Evolutionary conservation across 2,113 vertebrate species (phyloP), one percentile per base, ranked within the genome.

Genomic region (Rhea americana): DNA sequence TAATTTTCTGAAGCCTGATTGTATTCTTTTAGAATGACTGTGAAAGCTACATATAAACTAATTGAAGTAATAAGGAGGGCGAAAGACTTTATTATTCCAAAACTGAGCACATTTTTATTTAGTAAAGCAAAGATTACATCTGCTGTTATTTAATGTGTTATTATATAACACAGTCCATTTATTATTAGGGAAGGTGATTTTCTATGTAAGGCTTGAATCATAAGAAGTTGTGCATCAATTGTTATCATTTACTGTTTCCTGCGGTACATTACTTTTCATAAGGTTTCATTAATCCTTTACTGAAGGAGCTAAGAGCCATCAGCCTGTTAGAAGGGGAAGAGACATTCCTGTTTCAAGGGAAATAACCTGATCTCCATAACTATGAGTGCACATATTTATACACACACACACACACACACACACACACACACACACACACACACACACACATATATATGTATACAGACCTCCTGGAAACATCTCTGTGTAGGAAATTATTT

Each of bases 111-210:
- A 5, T 85, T 96, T 91, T 63, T 41, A 11, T 91, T 68, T 82
- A 83, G 32, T 26, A 67, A 50, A 79, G n/a, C 48, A 91, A 93
- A 93, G 93, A 55, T 66, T 80, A 86, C 17, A 83, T 82, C 59
- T 85, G 45, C 63, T 89, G 30, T 84, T 92, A 94, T 93, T 96
- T 93, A 93, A 58, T 75, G 20, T 85, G 28, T 93, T 96, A 93
- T 92, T 92, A 77, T 55, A 66, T 80, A 93, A 91, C 26, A 88
- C 39, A 82, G 37, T 85, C 62, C 21, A 88, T 89, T 96, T 91
- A 90, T 92, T 96, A 85, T 92, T 85, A 94, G 43, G 94, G 51
- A 80, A 95, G 72, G 32, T 87, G 61, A 88, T 93, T 96, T 95
- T 91, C 68, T 81, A 53, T 82, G 48, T 89, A 88, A 93, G n/a